phyloP scores from a whole-genome alignment of 1,140 invertebrate genomes.

The Sitobion miscanthi region DNA sequence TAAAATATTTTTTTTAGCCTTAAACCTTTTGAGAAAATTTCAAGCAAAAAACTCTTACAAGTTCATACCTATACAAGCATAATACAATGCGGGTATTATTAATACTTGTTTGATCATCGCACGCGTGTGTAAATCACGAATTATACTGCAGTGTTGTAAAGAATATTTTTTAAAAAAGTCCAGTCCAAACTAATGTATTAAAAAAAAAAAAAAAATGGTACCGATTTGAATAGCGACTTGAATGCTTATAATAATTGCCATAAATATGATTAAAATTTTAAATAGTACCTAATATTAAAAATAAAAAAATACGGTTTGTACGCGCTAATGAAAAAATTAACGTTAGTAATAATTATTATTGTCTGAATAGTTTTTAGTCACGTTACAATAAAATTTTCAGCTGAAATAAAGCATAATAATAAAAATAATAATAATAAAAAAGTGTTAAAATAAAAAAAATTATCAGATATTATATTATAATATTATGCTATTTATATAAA shows the following conservation, averaged over 20 bases:
- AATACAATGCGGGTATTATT: background rate
- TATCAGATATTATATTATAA: background rate
- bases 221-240: background rate
- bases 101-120: background rate
- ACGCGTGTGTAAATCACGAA: background rate
- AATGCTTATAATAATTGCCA: background rate
- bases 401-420: background rate
- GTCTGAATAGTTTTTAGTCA: background rate
- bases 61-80: background rate
- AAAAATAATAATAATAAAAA: background rate
- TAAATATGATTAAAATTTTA: background rate
- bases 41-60: background rate
- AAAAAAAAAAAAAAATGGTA: background rate
- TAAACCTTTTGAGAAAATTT: background rate
- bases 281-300: background rate
- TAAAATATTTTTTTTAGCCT: background rate
- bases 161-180: background rate
- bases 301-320: background rate
- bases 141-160: background rate
- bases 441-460: background rate
- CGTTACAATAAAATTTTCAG: background rate
- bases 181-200: background rate
- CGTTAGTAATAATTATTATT: background rate
- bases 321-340: background rate
- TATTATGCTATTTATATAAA: background rate